Evolutionary conservation across 2,888 invertebrate species (phyloP), one percentile per base, ranked within the genome.

Genomic region (Empis stercorea): DNA sequence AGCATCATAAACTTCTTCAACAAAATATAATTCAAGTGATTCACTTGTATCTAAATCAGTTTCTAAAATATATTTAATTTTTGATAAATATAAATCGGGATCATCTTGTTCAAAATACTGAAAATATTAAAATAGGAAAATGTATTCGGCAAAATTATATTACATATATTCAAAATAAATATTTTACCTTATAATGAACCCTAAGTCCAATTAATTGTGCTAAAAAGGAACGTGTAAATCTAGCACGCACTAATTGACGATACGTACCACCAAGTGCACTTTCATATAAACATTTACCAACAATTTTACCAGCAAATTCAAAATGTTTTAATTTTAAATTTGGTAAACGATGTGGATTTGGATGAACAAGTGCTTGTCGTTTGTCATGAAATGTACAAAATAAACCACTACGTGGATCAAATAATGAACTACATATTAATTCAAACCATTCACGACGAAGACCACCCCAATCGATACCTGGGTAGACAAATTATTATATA

Each of bases 51-150:
- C 88, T 53, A 93, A 80, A 70, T 92, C 87, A 54, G 93, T 87
- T 59, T 94, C 92, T 56, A 92, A 71, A 53, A 95, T 84, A 67
- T 92, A 94, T 64, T 89, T 89, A 39, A 94, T 84, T 73, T 94
- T 94, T n/a, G 86, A 84, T 52, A 91, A 71, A 71, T 91, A 94
- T 49, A 94, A 72, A 68, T 93, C 93, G 0, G 94, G 93, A 71
- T 94, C 94, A 64, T 95, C 94, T 70, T 92, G 91, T 64, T 94
- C 93, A 69, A 94, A 94, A 68, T 94, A 89, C 86, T 89, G 64
- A 49, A 44, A 23, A 9, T 9, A 14, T 14, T n/a, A 52, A 49
- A 5, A 16, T n/a, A 7, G 9, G 7, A 27, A 7, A 27, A 27
- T 4, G 20, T 20, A 27, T n/a, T n/a, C 2, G 7, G 23, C 5